Evolutionary conservation across 2,888 invertebrate species (phyloP), one percentile per base, ranked within the genome.

Genomic region (Heliconius sara): DNA sequence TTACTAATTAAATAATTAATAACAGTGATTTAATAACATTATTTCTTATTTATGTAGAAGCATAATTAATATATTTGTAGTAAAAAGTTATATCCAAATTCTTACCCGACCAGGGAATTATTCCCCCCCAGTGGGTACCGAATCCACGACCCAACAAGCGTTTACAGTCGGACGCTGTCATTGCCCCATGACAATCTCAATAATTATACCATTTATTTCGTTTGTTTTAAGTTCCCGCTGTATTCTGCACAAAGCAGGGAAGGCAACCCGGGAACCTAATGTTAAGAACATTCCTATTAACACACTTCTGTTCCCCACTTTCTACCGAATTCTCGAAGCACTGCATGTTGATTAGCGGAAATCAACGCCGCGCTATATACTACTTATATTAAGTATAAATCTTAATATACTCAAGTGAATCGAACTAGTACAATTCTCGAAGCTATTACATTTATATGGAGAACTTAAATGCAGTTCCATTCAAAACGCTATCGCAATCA

Each of bases 401-500:
- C 9, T 70, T 47, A 70, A 70, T 70, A 70, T 9, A 70, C 43
- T 7, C 9, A 7, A 70, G 70, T 70, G 47, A 76, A 57, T 57
- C 30, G 25, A 67, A 57, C 27, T 75, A 47, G 60, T 74, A 66
- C 43, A 75, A 22, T 39, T 63, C 74, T 75, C 47, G 19, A 75
- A 75, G 66, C 75, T 63, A 75, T 43, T 75, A 75, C 75, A 75
- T 75, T 75, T 75, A 75, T 75, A 80, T 80, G 78, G 74, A 80
- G 76, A 80, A 76, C 78, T 80, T 77, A 80, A 80, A 80, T 75
- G 78, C 80, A 80, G 74, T 78, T 77, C 75, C 66, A 82, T 81
- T 81, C 77, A 81, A 81, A 82, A 75, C 75, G 80, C 67, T 76
- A 78, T 79, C 78, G 78, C 74, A 82, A 82, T 81, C 82, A 82